Evolutionary conservation across 1,140 invertebrate species (phyloP), one percentile per base, ranked within the genome.

Genomic region (Pogonomyrmex californicus): DNA sequence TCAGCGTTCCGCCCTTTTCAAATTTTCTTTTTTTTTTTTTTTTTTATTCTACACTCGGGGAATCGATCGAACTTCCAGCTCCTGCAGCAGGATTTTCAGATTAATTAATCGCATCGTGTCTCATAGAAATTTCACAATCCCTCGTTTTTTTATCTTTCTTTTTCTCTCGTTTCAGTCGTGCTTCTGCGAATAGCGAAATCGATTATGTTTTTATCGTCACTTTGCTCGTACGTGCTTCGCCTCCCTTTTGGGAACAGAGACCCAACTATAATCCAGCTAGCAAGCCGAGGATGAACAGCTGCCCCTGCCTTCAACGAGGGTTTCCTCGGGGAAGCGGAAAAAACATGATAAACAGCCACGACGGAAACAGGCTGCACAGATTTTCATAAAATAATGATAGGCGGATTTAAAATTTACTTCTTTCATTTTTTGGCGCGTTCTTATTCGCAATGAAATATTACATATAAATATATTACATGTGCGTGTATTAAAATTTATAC

Each of bases 171-270:
- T 51, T 5, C n/a, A 60, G 30, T 23, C 36, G 68, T 83, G 12
- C 68, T 83, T 60, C 33, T 17, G 70, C 54, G 30, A 12, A 83
- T 12, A 83, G 68, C 54, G 41, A 83, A 83, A 83, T 83, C 79
- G 79, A 83, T 83, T 83, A 83, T 60, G 68, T 83, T 83, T 83
- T 83, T 83, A 83, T 83, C 79, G 79, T 41, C 33, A 83, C 68
- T 83, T 83, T 33, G 54, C 33, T 49, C 14, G 38, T 54, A 7
- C 36, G 63, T 49, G 66, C 54, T 83, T 83, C 47, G 56, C 54
- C 66, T 73, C 38, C 79, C 68, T 73, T 83, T 73, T 12, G 12
- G 79, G 66, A 83, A 83, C 66, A 83, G 66, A 83, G 79, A 60
- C n/a, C 30, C 44, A 54, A 79, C 77, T 79, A 66, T 79, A 79